phyloP scores from a whole-genome alignment of 1,140 invertebrate genomes.

The Lordiphosa mommai region DNA sequence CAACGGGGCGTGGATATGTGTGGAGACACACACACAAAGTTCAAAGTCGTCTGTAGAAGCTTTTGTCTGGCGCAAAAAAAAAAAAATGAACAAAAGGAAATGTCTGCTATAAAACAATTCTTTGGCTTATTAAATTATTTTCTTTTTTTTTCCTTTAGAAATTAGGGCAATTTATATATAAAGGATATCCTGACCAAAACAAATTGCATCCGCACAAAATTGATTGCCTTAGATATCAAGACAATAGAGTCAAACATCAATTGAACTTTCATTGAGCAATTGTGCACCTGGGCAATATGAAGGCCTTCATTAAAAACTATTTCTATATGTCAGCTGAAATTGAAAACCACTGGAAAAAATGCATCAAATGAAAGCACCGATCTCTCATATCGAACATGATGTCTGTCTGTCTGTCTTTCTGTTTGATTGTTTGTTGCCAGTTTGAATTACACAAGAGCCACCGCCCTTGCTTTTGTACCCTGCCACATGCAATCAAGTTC shows the following conservation, averaged over 20 bases:
- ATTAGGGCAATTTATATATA: slow-evolving; percentile 24
- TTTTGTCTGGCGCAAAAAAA: slow-evolving; percentile 44
- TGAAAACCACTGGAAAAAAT: slow-evolving; percentile 25
- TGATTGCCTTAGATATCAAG: too few species aligned
- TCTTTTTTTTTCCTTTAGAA: neutral
- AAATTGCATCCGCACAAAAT: slow-evolving; percentile 17
- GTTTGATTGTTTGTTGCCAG: slow-evolving; percentile 43
- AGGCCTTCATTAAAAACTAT: slow-evolving; percentile 12
- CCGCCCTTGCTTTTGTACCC: slow-evolving; percentile 1
- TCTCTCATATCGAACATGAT: slow-evolving; percentile 12
- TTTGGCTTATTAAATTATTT: slow-evolving; percentile 47
- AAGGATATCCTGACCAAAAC: slow-evolving; percentile 36
- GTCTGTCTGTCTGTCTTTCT: slow-evolving; percentile 8
- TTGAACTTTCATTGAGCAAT: slow-evolving; percentile 31
- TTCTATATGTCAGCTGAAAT: slow-evolving; percentile 11
- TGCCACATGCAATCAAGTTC: slow-evolving; percentile 21
- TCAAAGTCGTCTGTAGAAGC: slow-evolving; percentile 51
- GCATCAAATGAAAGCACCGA: slow-evolving; percentile 21
- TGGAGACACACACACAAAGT: slow-evolving; percentile 24
- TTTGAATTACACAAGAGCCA: slow-evolving; percentile 52
- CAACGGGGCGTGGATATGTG: slow-evolving; percentile 37
- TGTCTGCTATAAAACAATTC: slow-evolving; percentile 55
- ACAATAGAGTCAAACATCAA: slow-evolving; percentile 25
- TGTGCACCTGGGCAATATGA: neutral
- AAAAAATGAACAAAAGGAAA: slow-evolving; percentile 7